Conservation (phyloP, 2,888 invertebrate genomes). For the Margaritifera margaritifera region DNA sequence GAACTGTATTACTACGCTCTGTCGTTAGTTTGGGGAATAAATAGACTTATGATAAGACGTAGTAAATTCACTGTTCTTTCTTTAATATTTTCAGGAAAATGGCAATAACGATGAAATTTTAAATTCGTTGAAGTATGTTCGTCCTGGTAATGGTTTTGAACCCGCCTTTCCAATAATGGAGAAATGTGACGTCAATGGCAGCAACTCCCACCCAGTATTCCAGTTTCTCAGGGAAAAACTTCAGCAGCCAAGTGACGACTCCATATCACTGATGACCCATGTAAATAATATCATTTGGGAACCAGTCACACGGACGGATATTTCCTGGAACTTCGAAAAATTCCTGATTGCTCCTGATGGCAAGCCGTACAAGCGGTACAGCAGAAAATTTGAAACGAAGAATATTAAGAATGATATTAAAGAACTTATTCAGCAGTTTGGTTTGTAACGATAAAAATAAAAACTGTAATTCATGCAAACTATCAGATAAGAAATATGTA, state of each 20-base stretch:
- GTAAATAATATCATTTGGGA: slow-evolving; percentile 64
- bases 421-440: slow-evolving; percentile 17
- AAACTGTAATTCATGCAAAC: no score
- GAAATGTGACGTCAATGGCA: slow-evolving; percentile 71
- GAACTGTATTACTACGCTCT: no score
- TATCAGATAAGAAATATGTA: no score
- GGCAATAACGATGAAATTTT: slow-evolving; percentile 65
- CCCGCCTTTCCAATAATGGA: slow-evolving; percentile 67
- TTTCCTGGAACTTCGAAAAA: slow-evolving; percentile 73
- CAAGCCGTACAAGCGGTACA: slow-evolving; percentile 65
- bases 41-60: no score
- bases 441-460: no score
- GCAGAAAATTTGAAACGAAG: slow-evolving; percentile 52
- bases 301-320: slow-evolving; percentile 66
- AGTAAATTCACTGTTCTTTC: no score
- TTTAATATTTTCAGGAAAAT: slow-evolving; percentile 37
- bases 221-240: slow-evolving; percentile 60
- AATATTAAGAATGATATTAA: slow-evolving; percentile 58
- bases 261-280: slow-evolving; percentile 53
- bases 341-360: slow-evolving; percentile 69
- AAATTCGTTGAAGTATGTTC: slow-evolving; percentile 63
- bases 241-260: slow-evolving; percentile 63
- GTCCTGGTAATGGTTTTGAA: slow-evolving; percentile 70
- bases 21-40: no score
- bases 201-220: slow-evolving; percentile 66